These are phyloP conservation scores for Drosophila pseudotalamancana DNA, from an alignment of 2,888 invertebrate species.

Conservation along the genomic window DNA sequence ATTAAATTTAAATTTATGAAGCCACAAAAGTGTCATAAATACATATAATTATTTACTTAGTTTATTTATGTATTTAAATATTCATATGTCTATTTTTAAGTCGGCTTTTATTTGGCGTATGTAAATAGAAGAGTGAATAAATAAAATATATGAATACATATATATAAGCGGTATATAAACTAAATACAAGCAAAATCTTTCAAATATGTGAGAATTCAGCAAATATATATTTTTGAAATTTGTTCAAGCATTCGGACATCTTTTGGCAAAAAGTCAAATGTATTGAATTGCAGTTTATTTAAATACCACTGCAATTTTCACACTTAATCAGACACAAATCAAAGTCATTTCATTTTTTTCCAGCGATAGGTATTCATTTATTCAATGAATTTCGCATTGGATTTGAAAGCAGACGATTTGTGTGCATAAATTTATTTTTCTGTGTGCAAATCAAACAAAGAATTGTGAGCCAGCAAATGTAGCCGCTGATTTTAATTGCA, in stretches of 20 bases:
- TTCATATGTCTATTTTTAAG: too few species aligned
- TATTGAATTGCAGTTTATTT: not conserved
- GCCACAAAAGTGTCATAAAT: too few species aligned
- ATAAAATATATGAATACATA: too few species aligned
- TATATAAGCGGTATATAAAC: too few species aligned
- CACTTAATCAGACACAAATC: slow-evolving; percentile 5
- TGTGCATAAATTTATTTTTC: slow-evolving; percentile 45
- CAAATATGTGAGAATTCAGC: too few species aligned
- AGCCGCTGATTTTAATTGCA: slow-evolving; percentile 52
- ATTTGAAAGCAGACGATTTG: slow-evolving; percentile 42
- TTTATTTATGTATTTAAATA: too few species aligned
- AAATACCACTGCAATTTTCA: not conserved
- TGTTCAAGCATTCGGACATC: not conserved
- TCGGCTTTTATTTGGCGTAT: too few species aligned
- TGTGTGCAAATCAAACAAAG: slow-evolving; percentile 52
- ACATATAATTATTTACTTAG: too few species aligned
- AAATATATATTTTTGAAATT: too few species aligned
- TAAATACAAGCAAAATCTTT: too few species aligned
- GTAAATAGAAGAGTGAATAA: too few species aligned
- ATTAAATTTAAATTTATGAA: too few species aligned
- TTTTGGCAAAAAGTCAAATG: not conserved
- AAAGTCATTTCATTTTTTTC: slow-evolving; percentile 11
- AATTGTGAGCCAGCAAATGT: slow-evolving; percentile 17
- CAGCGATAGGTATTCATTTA: slow-evolving; percentile 17
- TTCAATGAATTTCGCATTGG: slow-evolving; percentile 33